A percentile compares a stretch with the other conserved stretches of the same genome.
Evolutionary conservation across 1,140 invertebrate genomes (phyloP).

Genomic region (Pemphigus obesinymphae): DNA sequence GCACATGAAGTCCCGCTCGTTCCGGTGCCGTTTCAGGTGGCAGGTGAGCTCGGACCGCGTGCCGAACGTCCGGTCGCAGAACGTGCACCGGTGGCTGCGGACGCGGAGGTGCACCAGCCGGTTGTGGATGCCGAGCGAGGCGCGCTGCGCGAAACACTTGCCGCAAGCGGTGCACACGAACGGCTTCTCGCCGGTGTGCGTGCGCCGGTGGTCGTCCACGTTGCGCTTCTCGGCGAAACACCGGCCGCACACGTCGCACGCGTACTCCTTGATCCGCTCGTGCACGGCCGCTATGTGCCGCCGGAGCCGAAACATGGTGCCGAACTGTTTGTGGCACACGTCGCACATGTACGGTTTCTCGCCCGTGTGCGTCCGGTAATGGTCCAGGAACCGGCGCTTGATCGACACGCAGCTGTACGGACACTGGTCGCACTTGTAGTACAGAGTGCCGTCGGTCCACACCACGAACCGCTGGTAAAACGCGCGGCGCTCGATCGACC

Average conservation of each 20-base stretch:
- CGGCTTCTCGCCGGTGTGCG: conserved; percentile 65
- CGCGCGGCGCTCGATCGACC: no score
- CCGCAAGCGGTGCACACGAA: conserved; percentile 64
- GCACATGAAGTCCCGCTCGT: no score
- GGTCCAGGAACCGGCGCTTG: no score
- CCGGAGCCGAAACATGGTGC: not conserved
- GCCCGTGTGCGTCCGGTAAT: conserved; percentile 55
- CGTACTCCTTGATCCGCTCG: conserved; percentile 53
- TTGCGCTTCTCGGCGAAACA: conserved; percentile 56
- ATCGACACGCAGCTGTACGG: no score
- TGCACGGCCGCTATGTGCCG: no score
- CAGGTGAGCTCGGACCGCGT: no score
- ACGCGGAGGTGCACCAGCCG: conserved; percentile 64
- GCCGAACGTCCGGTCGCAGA: no score
- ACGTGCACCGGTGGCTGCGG: no score
- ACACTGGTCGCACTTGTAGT: no score
- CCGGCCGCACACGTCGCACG: conserved; percentile 55
- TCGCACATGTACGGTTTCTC: conserved; percentile 72
- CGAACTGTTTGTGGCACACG: conserved; percentile 53
- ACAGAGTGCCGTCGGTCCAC: no score
- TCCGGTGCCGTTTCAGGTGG: no score
- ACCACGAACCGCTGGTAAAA: no score
- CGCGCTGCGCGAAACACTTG: conserved; percentile 63
- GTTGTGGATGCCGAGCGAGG: conserved; percentile 64
- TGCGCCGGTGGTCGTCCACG: conserved; percentile 57